Conservation (phyloP, 2,888 invertebrate genomes). For the Balanococcus diminutus region DNA sequence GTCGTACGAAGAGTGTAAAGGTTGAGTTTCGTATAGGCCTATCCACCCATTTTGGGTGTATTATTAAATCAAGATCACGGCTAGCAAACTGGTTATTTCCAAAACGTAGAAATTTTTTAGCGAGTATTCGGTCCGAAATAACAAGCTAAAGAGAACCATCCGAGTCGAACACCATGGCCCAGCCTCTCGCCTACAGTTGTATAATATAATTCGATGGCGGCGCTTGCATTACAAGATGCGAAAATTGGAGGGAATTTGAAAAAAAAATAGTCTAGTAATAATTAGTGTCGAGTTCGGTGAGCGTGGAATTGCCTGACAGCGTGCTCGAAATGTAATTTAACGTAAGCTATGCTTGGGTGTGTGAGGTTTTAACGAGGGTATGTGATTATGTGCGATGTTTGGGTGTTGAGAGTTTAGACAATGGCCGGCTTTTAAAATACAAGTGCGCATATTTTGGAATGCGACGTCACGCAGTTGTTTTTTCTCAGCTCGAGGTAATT, state of each 20-base stretch:
- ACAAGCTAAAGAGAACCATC: neutral
- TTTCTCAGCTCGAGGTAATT: neutral
- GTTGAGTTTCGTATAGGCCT: no score
- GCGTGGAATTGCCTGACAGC: neutral
- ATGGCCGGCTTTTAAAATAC: neutral
- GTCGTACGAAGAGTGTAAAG: no score
- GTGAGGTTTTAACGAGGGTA: slow-evolving; percentile 17
- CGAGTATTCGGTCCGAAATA: neutral
- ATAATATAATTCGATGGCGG: neutral
- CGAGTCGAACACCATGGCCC: neutral
- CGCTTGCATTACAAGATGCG: neutral
- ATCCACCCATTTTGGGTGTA: neutral
- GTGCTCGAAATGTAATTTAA: slow-evolving; percentile 6
- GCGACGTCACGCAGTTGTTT: neutral
- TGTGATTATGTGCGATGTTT: slow-evolving; percentile 19
- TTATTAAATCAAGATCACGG: slow-evolving; percentile 25
- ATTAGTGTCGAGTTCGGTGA: neutral
- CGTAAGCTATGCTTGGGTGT: neutral
- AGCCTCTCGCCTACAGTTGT: neutral
- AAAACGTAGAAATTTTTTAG: neutral
- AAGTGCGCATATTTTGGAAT: neutral
- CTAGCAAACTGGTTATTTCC: neutral
- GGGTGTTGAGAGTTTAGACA: slow-evolving; percentile 14
- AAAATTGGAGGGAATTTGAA: neutral
- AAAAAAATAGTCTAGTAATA: neutral